Conservation (phyloP, 2,888 invertebrate genomes). For the Hydraecia micacea region DNA sequence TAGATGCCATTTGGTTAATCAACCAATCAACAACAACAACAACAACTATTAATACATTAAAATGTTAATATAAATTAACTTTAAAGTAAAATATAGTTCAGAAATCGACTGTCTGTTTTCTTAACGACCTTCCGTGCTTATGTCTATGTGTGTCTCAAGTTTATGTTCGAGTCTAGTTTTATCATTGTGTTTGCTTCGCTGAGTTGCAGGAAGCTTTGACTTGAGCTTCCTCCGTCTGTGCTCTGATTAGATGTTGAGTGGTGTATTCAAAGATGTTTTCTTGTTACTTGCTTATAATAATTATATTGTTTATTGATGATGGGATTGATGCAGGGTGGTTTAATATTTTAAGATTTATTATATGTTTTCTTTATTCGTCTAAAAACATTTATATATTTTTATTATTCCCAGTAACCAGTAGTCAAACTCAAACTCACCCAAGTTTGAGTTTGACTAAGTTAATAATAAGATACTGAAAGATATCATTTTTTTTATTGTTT, state of each 20-base stretch:
- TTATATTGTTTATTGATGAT: background rate
- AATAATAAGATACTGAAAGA: too few species aligned
- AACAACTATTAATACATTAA: background rate
- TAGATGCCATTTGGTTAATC: too few species aligned
- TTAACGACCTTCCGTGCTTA: too few species aligned
- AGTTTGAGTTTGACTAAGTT: too few species aligned
- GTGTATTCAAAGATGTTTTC: slow-evolving; percentile 1
- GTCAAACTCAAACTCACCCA: too few species aligned
- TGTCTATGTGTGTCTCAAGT: background rate
- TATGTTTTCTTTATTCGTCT: too few species aligned
- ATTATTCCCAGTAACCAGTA: too few species aligned
- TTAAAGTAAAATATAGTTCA: background rate
- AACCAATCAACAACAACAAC: background rate
- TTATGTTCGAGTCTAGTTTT: slow-evolving; percentile 4
- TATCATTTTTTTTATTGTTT: too few species aligned
- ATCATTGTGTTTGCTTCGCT: slow-evolving; percentile 30
- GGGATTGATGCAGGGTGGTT: background rate
- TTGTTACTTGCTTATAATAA: background rate
- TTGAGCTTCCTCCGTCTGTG: slow-evolving; percentile 28
- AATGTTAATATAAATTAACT: background rate
- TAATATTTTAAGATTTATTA: background rate
- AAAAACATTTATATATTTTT: too few species aligned
- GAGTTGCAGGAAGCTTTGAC: slow-evolving; percentile 38
- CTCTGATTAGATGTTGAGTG: slow-evolving; percentile 5
- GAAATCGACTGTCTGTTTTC: background rate